Evolutionary conservation across 92 coral and sea anemone genomes (phyloP), one percentile per base, ranked within the genome.

Genomic region (Micromussa lordhowensis): DNA sequence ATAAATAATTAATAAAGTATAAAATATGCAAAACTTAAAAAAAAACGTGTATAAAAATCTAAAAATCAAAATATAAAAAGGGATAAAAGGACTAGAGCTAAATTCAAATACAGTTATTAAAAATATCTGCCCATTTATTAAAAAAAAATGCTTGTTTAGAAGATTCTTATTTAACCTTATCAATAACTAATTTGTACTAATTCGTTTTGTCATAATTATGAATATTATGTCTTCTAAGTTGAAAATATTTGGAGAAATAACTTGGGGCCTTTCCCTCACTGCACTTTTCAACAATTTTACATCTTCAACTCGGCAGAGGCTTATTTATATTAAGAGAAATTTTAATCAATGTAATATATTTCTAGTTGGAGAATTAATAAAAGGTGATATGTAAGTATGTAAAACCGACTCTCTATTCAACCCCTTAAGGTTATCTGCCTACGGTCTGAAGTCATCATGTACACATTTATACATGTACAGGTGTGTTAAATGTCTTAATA

Each of bases 141-240:
- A n/a, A 72, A 72, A 72, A 72, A 18, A 26, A 31, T 40, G 77
- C 16, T 72, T 17, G 16, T 30, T 72, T 28, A 71, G 14, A 28
- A 40, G 77, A 72, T 36, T 28, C 77, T 26, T 5, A n/a, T 26
- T 72, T 72, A 72, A 72, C 77, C 77, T 13, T 26, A 72, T 72
- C 77, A 28, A 26, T 30, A 28, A 72, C 49, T 26, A 72, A 32
- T 30, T 72, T 72, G 21, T 36, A 24, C 38, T 26, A 24, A 26
- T 72, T 72, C 21, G 36, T 72, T 19, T 24, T 72, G 38, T 72
- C 38, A 26, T 48, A 55, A 79, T 79, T 22, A 26, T 55, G 70
- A 79, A 57, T 79, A 79, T 79, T 79, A 55, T 53, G 83, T 55
- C 83, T 79, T 79, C 55, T 55, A 30, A 79, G 69, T 79, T 79